These are phyloP conservation scores for Drosophila yooni DNA, from an alignment of 2,888 invertebrate species.

Conservation along the genomic window DNA sequence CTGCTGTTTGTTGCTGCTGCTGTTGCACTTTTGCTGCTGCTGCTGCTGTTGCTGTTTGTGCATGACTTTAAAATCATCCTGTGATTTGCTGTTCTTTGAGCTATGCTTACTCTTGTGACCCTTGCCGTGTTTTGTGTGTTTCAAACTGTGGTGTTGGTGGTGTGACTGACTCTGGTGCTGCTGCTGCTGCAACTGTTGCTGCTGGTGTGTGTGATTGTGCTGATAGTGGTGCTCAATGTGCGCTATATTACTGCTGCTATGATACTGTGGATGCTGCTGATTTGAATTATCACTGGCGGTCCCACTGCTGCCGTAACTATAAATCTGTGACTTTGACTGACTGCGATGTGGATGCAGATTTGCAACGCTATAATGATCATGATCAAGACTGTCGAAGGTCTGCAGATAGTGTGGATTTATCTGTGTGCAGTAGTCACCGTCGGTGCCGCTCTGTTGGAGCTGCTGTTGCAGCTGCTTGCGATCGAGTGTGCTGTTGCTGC, in stretches of 20 bases:
- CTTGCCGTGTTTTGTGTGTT: slow-evolving; percentile 77
- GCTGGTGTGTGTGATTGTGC: slow-evolving; percentile 52
- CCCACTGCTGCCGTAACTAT: slow-evolving; percentile 79
- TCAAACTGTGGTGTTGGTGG: slow-evolving; percentile 74
- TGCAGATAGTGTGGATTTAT: slow-evolving; percentile 83
- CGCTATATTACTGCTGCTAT: slow-evolving; percentile 74
- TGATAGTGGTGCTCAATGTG: slow-evolving; percentile 81
- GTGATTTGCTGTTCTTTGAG: slow-evolving; percentile 71
- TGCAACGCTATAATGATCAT: slow-evolving; percentile 83
- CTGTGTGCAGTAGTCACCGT: slow-evolving; percentile 79
- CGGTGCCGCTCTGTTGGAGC: slow-evolving; percentile 13
- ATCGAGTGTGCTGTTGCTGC: slow-evolving; percentile 76
- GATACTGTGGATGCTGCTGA: slow-evolving; percentile 64
- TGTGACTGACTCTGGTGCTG: slow-evolving; percentile 30
- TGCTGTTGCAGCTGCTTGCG: slow-evolving; percentile 56
- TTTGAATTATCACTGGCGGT: slow-evolving; percentile 74
- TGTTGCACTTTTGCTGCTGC: slow-evolving; percentile 45
- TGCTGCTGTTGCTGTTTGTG: slow-evolving; percentile 58
- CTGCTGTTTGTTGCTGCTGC: slow-evolving; percentile 49
- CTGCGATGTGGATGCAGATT: slow-evolving; percentile 74
- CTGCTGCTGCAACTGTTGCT: slow-evolving; percentile 40
- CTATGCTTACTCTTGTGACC: slow-evolving; percentile 68
- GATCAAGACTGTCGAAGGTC: slow-evolving; percentile 83
- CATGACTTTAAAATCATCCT: slow-evolving; percentile 73
- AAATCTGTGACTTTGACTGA: slow-evolving; percentile 83